phyloP scores from a whole-genome alignment of 1,140 invertebrate genomes.

The Dolichoris vasculosae region DNA sequence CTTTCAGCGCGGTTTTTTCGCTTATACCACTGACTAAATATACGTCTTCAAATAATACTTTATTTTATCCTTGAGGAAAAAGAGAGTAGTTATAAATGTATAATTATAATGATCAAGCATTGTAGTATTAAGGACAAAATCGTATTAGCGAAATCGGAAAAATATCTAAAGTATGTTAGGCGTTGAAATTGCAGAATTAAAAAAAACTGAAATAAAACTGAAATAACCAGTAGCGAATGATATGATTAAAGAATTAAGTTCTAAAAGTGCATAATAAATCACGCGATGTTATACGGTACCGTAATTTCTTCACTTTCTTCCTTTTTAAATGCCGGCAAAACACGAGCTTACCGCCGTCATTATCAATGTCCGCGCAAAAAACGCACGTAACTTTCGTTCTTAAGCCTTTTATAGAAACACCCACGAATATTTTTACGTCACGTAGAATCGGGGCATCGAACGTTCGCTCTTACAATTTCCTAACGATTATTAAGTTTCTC shows the following conservation, averaged over 20 bases:
- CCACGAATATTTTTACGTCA: constrained; percentile 35
- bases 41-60: background rate
- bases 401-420: background rate
- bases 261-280: background rate
- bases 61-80: background rate
- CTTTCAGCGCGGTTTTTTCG: background rate
- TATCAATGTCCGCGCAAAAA: constrained; percentile 2
- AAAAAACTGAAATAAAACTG: background rate
- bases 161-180: background rate
- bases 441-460: constrained; percentile 25
- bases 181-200: background rate
- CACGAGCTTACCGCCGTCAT: background rate
- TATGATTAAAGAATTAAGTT: background rate
- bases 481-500: constrained; percentile 49
- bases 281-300: background rate
- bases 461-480: constrained; percentile 24
- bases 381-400: constrained; percentile 35
- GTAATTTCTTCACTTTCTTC: constrained; percentile 26
- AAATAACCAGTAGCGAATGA: background rate
- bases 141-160: background rate
- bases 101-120: background rate
- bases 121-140: background rate
- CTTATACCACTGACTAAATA: background rate
- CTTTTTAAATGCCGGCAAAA: background rate
- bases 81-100: background rate